A percentile compares a stretch with the other conserved stretches of the same genome.
Evolutionary conservation across 2,888 invertebrate species (phyloP).

Genomic region (Meliscaeva auricollis): DNA sequence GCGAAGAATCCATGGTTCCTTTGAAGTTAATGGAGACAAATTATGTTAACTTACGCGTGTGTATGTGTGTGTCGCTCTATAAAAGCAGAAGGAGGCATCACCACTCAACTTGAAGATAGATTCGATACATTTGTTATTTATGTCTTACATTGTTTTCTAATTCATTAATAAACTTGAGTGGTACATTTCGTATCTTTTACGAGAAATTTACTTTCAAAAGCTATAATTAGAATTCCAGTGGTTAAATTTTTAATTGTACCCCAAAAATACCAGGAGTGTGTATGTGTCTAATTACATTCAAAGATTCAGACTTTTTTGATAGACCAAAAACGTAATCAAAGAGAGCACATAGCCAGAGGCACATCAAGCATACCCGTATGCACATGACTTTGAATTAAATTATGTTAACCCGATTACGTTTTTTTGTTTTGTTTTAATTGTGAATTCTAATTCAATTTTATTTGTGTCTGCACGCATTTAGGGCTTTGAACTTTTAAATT

Average conservation of each 20-base stretch:
- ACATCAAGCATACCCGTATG: neutral
- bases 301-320: neutral
- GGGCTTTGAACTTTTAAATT: conserved; percentile 25
- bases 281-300: conserved; percentile 4
- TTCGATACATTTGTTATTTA: neutral
- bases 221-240: conserved; percentile 18
- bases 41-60: neutral
- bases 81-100: neutral
- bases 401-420: conserved; percentile 27
- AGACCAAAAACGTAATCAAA: conserved; percentile 3
- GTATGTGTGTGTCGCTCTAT: neutral
- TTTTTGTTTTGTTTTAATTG: conserved; percentile 18
- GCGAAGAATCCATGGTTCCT: neutral
- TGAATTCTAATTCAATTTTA: neutral
- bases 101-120: conserved; percentile 4
- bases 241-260: neutral
- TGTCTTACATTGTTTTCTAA: neutral
- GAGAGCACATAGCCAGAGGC: neutral
- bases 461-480: conserved; percentile 3
- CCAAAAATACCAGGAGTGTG: neutral
- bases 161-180: conserved; percentile 2
- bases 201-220: neutral
- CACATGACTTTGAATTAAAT: conserved; percentile 34
- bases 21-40: conserved; percentile 24
- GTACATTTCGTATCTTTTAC: neutral